Evolutionary conservation across 2,888 invertebrate species (phyloP).

Genomic region (Euphydryas editha): DNA sequence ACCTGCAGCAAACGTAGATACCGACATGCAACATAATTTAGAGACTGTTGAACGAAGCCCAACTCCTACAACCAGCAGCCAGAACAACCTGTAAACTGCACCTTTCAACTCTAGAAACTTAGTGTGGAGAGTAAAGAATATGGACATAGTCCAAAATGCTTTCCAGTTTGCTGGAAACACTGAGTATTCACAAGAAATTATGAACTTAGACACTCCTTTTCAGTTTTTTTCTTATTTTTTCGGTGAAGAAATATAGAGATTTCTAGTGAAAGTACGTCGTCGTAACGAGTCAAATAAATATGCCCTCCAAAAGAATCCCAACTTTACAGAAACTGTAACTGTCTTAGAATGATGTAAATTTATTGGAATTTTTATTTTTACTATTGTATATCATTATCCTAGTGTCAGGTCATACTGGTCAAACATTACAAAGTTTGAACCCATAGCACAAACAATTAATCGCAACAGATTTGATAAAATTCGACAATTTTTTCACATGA

Average conservation of each 20-base stretch:
- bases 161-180: conserved; percentile 48
- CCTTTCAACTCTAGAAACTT: conserved; percentile 50
- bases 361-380: conserved; percentile 49
- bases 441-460: conserved; percentile 46
- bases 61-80: conserved; percentile 34
- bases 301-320: conserved; percentile 49
- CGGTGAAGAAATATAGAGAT: conserved; percentile 48
- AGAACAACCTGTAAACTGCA: conserved; percentile 51
- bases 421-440: conserved; percentile 45
- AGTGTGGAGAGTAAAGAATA: conserved; percentile 53
- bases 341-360: conserved; percentile 49
- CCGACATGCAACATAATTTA: conserved; percentile 49
- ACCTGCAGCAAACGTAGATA: conserved; percentile 5
- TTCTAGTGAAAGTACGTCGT: no score
- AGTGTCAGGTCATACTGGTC: conserved; percentile 49
- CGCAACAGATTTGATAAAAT: conserved; percentile 49
- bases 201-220: conserved; percentile 50
- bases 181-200: conserved; percentile 50
- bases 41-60: conserved; percentile 48
- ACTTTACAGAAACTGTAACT: conserved; percentile 49
- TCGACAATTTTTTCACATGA: conserved; percentile 46
- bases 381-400: conserved; percentile 45
- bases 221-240: conserved; percentile 52
- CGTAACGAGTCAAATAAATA: conserved; percentile 48
- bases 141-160: conserved; percentile 50